Conservation (phyloP, 2,113 vertebrate genomes). For the Rhinopithecus roxellana region DNA sequence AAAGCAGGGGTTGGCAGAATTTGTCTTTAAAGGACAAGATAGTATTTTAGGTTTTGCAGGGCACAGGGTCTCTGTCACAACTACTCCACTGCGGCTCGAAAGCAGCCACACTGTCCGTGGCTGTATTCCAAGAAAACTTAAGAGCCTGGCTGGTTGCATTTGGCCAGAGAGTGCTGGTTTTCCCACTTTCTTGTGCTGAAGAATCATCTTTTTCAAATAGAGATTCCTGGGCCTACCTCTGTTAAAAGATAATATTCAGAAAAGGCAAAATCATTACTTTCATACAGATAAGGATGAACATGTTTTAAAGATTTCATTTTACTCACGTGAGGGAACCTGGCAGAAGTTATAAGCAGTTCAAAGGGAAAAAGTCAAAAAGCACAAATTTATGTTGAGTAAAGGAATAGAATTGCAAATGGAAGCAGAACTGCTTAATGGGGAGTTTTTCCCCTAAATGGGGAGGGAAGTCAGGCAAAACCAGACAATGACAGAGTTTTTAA, state of each 20-base stretch:
- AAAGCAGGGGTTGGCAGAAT: not conserved
- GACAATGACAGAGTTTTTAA: not conserved
- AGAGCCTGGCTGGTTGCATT: not conserved
- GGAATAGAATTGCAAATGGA: constrained; percentile 14
- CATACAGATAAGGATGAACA: constrained; percentile 5
- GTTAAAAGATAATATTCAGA: not conserved
- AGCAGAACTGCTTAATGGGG: not conserved
- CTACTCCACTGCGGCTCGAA: not conserved
- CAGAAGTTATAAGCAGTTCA: constrained; percentile 24
- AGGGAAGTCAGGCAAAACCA: not conserved
- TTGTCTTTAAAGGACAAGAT: not conserved
- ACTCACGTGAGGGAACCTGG: not conserved
- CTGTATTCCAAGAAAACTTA: constrained; percentile 42
- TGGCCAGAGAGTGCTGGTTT: not conserved
- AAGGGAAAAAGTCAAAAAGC: not conserved
- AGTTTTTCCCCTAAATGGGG: not conserved
- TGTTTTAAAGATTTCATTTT: not conserved
- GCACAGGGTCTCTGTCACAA: not conserved
- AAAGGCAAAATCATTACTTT: constrained; percentile 25
- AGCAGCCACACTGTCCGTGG: not conserved
- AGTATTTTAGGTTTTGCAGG: not conserved
- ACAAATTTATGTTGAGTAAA: constrained; percentile 12
- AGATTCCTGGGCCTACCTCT: not conserved
- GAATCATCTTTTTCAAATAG: constrained; percentile 33
- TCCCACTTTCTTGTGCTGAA: not conserved